A percentile compares a stretch with the other conserved stretches of the same genome.
Evolutionary conservation across 2,797 vertebrate genomes (phyloP).

Genomic region (Scyliorhinus canicula): DNA sequence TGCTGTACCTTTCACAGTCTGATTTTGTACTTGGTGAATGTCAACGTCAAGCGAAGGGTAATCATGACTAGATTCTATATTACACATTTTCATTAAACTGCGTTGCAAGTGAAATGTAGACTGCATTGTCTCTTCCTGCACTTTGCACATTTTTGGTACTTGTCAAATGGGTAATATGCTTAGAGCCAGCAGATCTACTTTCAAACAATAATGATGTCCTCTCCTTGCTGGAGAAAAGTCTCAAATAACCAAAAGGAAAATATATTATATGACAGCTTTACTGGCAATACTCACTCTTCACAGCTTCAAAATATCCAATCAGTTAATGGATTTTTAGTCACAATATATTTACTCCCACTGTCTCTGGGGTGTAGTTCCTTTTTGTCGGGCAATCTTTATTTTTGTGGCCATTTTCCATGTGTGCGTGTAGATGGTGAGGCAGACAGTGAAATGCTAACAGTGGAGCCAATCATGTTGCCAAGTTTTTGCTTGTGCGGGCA

Average conservation of each 20-base stretch:
- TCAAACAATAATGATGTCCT: neutral
- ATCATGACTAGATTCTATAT: neutral
- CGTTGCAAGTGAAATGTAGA: no score
- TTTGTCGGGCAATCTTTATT: neutral
- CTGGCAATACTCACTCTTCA: neutral
- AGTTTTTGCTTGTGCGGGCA: no score
- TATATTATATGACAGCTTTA: neutral
- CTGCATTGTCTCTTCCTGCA: no score
- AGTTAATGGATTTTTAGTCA: no score
- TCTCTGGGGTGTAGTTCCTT: neutral
- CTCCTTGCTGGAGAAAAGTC: neutral
- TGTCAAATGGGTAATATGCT: neutral
- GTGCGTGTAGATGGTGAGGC: no score
- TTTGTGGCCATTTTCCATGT: no score
- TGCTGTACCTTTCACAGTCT: neutral
- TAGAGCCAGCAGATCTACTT: neutral
- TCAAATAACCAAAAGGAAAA: neutral
- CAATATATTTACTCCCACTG: neutral
- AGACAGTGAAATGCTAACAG: no score
- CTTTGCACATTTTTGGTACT: neutral
- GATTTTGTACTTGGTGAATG: neutral
- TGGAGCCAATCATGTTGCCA: no score
- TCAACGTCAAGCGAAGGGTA: neutral
- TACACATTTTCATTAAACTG: neutral
- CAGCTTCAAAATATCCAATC: neutral